phyloP scores from a whole-genome alignment of 2,113 vertebrate species.

The Malurus alboscapulatus region DNA sequence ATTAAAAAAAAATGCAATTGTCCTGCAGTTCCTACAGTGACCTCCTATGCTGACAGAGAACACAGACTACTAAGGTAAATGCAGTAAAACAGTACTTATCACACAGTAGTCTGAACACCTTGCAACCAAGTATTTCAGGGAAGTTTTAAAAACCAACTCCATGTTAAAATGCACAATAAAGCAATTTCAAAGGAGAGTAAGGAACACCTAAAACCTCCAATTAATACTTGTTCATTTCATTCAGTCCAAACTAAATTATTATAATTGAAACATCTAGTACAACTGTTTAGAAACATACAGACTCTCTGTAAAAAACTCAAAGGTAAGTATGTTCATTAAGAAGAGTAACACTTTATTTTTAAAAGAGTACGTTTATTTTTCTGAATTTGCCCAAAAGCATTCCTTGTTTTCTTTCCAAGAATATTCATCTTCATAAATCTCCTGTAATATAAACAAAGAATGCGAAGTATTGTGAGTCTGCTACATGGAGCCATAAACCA shows the following conservation, averaged over 20 bases:
- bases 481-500: background rate
- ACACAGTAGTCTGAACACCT: background rate
- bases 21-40: background rate
- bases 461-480: background rate
- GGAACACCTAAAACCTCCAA: background rate
- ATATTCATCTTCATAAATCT: background rate
- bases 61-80: background rate
- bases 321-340: background rate
- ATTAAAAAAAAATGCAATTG: background rate
- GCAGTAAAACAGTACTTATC: background rate
- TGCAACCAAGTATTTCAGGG: background rate
- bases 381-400: conserved; percentile 15
- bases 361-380: background rate
- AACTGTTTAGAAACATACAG: background rate
- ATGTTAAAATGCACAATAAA: background rate
- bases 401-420: conserved; percentile 35
- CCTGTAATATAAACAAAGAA: conserved; percentile 18
- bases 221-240: background rate
- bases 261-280: background rate
- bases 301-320: background rate
- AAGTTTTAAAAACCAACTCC: background rate
- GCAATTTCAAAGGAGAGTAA: background rate
- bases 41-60: background rate
- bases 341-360: background rate
- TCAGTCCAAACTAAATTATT: background rate